These are phyloP conservation scores for Chromis chromis DNA, from an alignment of 2,797 vertebrate species.

Conservation along the genomic window DNA sequence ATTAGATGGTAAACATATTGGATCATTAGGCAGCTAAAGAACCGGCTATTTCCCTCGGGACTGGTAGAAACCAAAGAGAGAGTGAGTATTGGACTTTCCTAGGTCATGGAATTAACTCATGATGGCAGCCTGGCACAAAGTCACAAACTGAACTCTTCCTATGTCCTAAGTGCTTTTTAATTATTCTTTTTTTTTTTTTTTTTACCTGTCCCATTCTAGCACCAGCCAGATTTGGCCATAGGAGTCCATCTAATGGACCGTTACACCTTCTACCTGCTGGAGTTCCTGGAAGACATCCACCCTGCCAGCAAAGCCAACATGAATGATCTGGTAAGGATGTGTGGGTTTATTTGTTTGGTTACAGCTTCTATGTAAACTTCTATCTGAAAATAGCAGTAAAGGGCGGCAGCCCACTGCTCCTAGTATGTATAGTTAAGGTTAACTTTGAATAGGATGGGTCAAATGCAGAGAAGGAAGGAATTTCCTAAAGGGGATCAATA, in stretches of 20 bases:
- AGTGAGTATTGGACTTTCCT: neutral
- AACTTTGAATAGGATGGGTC: too few species aligned
- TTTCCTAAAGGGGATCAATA: too few species aligned
- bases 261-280: conserved; percentile 97
- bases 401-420: too few species aligned
- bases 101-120: neutral
- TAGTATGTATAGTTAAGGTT: too few species aligned
- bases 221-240: conserved; percentile 96
- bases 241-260: conserved; percentile 98
- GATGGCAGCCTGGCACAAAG: too few species aligned
- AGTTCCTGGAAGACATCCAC: conserved; percentile 98
- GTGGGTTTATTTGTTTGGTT: neutral
- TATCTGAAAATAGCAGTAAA: too few species aligned
- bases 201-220: conserved; percentile 77
- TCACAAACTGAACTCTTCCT: neutral
- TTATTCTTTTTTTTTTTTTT: neutral
- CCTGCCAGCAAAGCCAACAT: conserved; percentile 96
- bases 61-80: neutral
- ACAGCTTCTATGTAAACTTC: neutral
- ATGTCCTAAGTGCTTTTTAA: too few species aligned
- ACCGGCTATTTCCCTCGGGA: too few species aligned
- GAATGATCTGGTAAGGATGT: conserved; percentile 92
- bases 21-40: too few species aligned
- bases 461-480: too few species aligned
- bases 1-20: too few species aligned